Base-by-base conservation (phyloP, 2,797 vertebrate species). In the Acanthiza pusilla region DNA sequence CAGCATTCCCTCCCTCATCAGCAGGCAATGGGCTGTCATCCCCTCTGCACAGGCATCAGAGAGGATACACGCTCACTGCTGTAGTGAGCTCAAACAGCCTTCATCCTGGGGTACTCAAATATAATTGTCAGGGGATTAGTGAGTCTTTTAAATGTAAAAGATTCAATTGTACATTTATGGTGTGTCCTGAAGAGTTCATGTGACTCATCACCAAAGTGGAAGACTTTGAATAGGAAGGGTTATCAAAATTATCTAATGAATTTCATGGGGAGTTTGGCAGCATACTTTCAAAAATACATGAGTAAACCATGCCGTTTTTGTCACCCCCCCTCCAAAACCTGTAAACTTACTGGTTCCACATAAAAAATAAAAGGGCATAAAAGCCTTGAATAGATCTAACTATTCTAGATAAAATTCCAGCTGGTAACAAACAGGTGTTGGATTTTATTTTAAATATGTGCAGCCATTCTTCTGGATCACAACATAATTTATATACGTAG, bases 171-270 rank as follows among this genome's bases (percentile, higher is more conserved):
- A 21, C 12, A 5, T 53, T 85, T 78, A 72, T 2, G 7, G 50
- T 36, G 36, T 26, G 53, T 36, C 50, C 72, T 51, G 23, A 19
- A 91, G 80, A 89, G 91, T n/a, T 90, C 32, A 50, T 50, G 63
- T 50, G 65, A 67, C 32, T 48, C 63, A 92, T 76, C 36, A 62
- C 13, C 73, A 88, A 21, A 78, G 57, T 57, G 32, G 15, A 94
- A 93, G 86, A 32, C 91, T 76, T 87, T 89, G 82, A 96, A 94
- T 48, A 50, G 65, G n/a, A 87, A 92, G 76, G 16, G 11, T 76
- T 88, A 90, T 29, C 11, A 91, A 91, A 93, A 94, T 77, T 63
- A 92, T 34, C 50, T 71, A 83, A 54, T 65, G 5, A 90, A 90
- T 76, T 94, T 90, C 73, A 93, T 16, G 12, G n/a, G 3, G 25